A percentile compares a stretch with the other conserved stretches of the same genome.
Conservation (phyloP, 2,888 invertebrate species). For the Agriopis aurantiaria region DNA sequence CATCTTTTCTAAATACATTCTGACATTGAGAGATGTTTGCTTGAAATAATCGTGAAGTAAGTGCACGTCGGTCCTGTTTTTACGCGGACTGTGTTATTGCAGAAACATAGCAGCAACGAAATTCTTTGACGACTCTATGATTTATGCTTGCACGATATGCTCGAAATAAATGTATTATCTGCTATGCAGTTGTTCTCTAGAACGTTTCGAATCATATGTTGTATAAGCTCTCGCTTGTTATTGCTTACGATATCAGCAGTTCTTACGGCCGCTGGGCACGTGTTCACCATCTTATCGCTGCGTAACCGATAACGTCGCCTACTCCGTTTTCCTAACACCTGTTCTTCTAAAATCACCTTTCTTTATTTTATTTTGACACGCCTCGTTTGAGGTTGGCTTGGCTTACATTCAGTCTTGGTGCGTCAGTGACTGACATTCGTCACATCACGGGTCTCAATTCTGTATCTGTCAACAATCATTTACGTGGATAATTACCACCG, state of each 20-base stretch:
- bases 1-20: constrained; percentile 2
- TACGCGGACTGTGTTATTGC: constrained; percentile 8
- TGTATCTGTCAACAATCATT: constrained; percentile 23
- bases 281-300: constrained; percentile 57
- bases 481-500: constrained; percentile 8
- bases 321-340: constrained; percentile 58
- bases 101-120: constrained; percentile 2
- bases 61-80: constrained; percentile 3
- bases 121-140: constrained; percentile 21
- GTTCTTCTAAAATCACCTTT: constrained; percentile 51
- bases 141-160: constrained; percentile 21
- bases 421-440: constrained; percentile 48
- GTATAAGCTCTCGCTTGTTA: constrained; percentile 59
- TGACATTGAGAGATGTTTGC: constrained; percentile 6
- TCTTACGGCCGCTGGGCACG: constrained; percentile 54
- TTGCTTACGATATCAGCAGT: constrained; percentile 61
- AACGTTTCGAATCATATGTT: constrained; percentile 50
- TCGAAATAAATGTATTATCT: constrained; percentile 15
- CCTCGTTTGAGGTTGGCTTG: constrained; percentile 46
- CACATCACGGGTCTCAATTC: constrained; percentile 29
- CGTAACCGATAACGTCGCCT: constrained; percentile 60
- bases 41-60: constrained; percentile 14
- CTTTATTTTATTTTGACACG: constrained; percentile 46
- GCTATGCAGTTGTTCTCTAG: constrained; percentile 6
- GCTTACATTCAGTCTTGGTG: constrained; percentile 46